Percentiles rank a stretch among this genome's conserved stretches.
phyloP scores from a whole-genome alignment of 2,113 vertebrate genomes.

The Scomber scombrus region DNA sequence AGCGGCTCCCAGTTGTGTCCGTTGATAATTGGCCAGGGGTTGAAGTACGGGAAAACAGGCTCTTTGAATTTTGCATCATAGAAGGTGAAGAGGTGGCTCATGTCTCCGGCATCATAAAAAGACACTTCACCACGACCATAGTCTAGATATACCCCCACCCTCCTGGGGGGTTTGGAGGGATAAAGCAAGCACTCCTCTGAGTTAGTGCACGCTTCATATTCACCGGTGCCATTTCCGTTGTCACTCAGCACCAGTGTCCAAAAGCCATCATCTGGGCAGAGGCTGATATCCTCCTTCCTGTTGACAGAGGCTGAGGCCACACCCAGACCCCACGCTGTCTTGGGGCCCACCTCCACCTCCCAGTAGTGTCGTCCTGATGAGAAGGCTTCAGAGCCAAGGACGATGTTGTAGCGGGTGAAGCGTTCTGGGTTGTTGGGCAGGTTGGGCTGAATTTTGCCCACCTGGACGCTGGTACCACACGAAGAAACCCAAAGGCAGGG shows the following conservation, averaged over 20 bases:
- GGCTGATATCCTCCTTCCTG: slow-evolving; percentile 85
- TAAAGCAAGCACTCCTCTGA: slow-evolving; percentile 83
- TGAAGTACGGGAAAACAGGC: slow-evolving; percentile 89
- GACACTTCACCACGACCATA: slow-evolving; percentile 83
- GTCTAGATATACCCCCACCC: slow-evolving; percentile 88
- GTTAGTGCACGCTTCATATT: slow-evolving; percentile 87
- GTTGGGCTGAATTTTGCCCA: slow-evolving; percentile 77
- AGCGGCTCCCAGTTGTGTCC: slow-evolving; percentile 84
- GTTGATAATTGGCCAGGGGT: slow-evolving; percentile 88
- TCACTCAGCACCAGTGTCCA: slow-evolving; percentile 88
- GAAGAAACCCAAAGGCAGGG: slow-evolving; percentile 86
- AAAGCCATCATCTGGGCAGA: slow-evolving; percentile 89
- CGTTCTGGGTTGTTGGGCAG: slow-evolving; percentile 83
- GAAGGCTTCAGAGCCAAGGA: slow-evolving; percentile 83
- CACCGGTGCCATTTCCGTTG: slow-evolving; percentile 40
- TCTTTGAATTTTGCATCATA: slow-evolving; percentile 75
- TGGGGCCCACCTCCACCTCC: slow-evolving; percentile 89
- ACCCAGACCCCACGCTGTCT: slow-evolving; percentile 90
- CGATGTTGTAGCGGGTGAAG: slow-evolving; percentile 89
- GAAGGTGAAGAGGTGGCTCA: slow-evolving; percentile 90
- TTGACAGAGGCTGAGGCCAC: slow-evolving; percentile 85
- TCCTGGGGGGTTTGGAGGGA: slow-evolving; percentile 65
- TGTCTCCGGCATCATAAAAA: slow-evolving; percentile 87
- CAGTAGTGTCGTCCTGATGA: slow-evolving; percentile 86
- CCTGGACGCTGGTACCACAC: slow-evolving; percentile 84